A percentile compares a stretch with the other conserved stretches of the same genome.
These are phyloP conservation scores for Monomorium pharaonis DNA, from an alignment of 1,140 invertebrate species.

Conservation along the genomic window DNA sequence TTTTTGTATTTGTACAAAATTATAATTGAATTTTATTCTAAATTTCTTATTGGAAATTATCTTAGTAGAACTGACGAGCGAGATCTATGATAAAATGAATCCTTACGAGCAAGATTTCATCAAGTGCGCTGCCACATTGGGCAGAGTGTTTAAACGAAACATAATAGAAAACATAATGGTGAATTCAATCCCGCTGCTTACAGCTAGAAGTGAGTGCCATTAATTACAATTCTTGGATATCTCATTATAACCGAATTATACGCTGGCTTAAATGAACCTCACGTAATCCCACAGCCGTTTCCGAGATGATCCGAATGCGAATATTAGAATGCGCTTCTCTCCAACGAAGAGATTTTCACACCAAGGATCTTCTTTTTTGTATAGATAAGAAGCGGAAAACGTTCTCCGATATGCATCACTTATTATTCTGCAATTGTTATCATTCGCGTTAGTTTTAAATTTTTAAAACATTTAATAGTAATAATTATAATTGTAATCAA, in stretches of 20 bases:
- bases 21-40: neutral
- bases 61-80: slow-evolving; percentile 44
- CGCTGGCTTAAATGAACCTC: neutral
- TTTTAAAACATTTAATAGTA: slow-evolving; percentile 7
- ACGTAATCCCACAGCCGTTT: slow-evolving; percentile 80
- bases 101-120: slow-evolving; percentile 86
- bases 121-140: slow-evolving; percentile 86
- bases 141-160: slow-evolving; percentile 84
- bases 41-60: neutral
- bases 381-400: slow-evolving; percentile 62
- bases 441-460: slow-evolving; percentile 59
- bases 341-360: slow-evolving; percentile 73
- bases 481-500: neutral
- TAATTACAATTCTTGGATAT: neutral
- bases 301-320: slow-evolving; percentile 84
- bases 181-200: slow-evolving; percentile 78
- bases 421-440: slow-evolving; percentile 65
- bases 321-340: slow-evolving; percentile 86
- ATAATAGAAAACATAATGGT: slow-evolving; percentile 84
- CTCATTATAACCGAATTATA: neutral
- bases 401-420: slow-evolving; percentile 76
- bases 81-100: slow-evolving; percentile 71
- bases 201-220: slow-evolving; percentile 80
- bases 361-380: slow-evolving; percentile 33
- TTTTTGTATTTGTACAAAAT: neutral